Evolutionary conservation across 23 tunicate genomes (phyloP).

Genomic region (Diplosoma virens): DNA sequence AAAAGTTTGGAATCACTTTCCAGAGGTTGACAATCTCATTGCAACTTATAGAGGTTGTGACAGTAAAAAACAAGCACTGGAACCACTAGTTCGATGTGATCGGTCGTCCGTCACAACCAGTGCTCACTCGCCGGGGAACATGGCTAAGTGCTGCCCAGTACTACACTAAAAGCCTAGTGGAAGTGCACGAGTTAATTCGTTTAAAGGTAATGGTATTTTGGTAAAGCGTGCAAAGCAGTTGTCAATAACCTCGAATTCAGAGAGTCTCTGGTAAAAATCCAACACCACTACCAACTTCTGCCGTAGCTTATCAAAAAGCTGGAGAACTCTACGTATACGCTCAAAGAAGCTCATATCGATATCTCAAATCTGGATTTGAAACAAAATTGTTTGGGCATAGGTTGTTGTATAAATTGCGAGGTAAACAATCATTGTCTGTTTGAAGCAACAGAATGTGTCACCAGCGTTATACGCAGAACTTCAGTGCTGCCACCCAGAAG

Average conservation of each 20-base stretch:
- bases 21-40: constrained; percentile 46
- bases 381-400: constrained; percentile 36
- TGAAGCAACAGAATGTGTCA: no score
- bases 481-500: no score
- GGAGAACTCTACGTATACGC: no score
- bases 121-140: no score
- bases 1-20: constrained; percentile 41
- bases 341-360: no score
- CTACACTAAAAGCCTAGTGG: constrained; percentile 32
- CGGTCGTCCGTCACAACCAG: constrained; percentile 40
- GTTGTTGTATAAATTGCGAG: constrained; percentile 31
- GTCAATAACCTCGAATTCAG: constrained; percentile 26
- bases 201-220: constrained; percentile 41
- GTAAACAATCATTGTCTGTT: not conserved
- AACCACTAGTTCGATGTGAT: constrained; percentile 28
- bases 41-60: constrained; percentile 38
- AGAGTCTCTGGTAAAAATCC: constrained; percentile 41
- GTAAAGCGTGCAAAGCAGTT: constrained; percentile 42
- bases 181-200: constrained; percentile 37
- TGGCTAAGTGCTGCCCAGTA: constrained; percentile 33
- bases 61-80: constrained; percentile 41
- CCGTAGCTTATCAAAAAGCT: constrained; percentile 57
- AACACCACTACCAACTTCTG: constrained; percentile 46
- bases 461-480: no score
- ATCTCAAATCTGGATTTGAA: constrained; percentile 37